Base-by-base conservation (phyloP, 2,797 vertebrate genomes). In the Coendou prehensilis region DNA sequence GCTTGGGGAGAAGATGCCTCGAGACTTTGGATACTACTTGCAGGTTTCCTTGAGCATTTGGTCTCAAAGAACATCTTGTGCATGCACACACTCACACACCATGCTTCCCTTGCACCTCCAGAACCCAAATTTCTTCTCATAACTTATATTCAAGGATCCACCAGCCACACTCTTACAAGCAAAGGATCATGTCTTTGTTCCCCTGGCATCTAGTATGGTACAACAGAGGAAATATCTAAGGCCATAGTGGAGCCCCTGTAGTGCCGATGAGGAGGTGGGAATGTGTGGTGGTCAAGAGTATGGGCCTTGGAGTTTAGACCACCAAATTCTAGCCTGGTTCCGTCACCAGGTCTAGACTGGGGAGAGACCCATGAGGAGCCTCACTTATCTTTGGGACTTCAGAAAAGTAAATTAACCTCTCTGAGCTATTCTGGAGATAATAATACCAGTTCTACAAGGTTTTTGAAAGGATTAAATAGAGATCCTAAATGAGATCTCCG, bases 331-430 rank as follows among this genome's bases (percentile, higher is more conserved):
- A 64, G 75, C 18, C 59, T 69, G 4, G 9, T 17, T 61, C 73
- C 13, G 64, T 59, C 37, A 13, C 54, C 33, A 22, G 30, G 37
- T 17, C 75, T n/a, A 23, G 41, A 30, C 23, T 22, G 37, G 22
- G 23, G 15, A 2, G 57, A 59, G 71, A 10, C 30, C 37, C 26
- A 33, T 10, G 5, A 54, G 1, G 8, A 0, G 2, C 3, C 37
- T 45, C 10, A 23, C 6, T 57, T 63, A 14, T 28, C 37, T 81
- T 57, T 11, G 26, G 75, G 85, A 69, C 73, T 87, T 94, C 63
- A 92, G 52, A 61, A 33, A 87, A 89, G n/a, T 26, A 82, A 92
- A 61, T 64, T 54, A 76, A 87, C 63, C 37, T 89, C 82, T 91
- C 67, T 86, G 76, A 85, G 56, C 50, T 28, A 73, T 37, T 18